Percentiles rank a stretch among this genome's conserved stretches.
Evolutionary conservation across 2,797 vertebrate genomes (phyloP).

Genomic region (Syncerus caffer): DNA sequence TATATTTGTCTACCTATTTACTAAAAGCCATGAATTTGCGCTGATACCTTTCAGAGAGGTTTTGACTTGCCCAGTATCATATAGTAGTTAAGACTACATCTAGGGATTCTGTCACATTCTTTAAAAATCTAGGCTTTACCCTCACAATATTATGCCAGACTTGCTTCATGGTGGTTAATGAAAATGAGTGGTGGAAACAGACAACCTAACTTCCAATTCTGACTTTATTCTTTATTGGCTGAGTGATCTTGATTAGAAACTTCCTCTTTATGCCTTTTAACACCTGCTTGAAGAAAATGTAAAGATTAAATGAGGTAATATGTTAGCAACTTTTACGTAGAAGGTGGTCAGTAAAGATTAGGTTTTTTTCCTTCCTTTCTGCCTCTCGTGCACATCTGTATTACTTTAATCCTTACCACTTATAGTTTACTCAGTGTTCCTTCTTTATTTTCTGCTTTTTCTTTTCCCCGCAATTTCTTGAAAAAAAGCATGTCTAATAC

Average conservation of each 20-base stretch:
- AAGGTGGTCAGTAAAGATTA: not conserved
- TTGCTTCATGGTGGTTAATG: not conserved
- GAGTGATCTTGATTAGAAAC: not conserved
- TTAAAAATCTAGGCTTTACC: not conserved
- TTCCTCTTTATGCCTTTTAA: not conserved
- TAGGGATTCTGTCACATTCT: not conserved
- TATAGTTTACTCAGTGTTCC: not conserved
- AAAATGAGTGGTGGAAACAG: not conserved
- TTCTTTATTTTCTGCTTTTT: not conserved
- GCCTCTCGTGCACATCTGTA: not conserved
- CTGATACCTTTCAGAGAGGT: not conserved
- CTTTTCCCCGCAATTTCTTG: not conserved
- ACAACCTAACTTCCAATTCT: not conserved
- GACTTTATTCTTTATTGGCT: not conserved
- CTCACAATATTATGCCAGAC: not conserved
- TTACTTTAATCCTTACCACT: not conserved
- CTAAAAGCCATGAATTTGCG: not conserved
- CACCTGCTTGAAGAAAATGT: not conserved
- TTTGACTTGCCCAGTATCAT: conserved; percentile 3
- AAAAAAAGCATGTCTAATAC: not conserved
- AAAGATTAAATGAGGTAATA: conserved; percentile 12
- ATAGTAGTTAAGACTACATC: not conserved
- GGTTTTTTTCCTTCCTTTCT: not conserved
- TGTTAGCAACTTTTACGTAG: not conserved
- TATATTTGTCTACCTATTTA: not conserved